Base-by-base conservation (phyloP, 2,113 vertebrate species). In the Reinhardtius hippoglossoides region DNA sequence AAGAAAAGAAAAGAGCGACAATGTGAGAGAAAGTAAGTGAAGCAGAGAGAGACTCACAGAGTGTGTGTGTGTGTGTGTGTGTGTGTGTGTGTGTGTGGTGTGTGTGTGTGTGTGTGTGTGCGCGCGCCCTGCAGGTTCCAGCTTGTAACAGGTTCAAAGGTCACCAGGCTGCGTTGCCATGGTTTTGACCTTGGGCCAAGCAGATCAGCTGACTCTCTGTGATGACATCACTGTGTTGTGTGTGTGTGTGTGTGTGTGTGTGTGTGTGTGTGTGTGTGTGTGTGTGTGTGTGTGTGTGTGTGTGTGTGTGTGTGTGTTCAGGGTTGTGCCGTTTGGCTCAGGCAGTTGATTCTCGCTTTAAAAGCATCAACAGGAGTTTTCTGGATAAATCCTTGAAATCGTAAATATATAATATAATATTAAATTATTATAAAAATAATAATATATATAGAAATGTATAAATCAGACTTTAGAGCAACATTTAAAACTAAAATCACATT, bases 131-230 rank as follows among this genome's bases (percentile, higher is more conserved):
- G 44, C 58, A 27, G 40, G 23, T 40, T 74, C 12, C 55, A 61
- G 42, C 26, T 27, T 71, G 63, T 2, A 26, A 21, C 1, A 9
- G 24, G 87, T 63, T 86, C 74, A 24, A 81, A 76, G 74, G 74
- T 83, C 83, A 55, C 23, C 65, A 0, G 0, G 60, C 61, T 12
- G 13, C 9, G 67, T 76, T 72, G 58, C 74, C 74, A 4, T 78
- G 59, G 87, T 35, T 54, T 44, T 16, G 0, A 78, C 81, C 56
- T 77, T 63, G 50, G 20, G 26, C 73, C 23, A 15, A 46, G 54
- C 46, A 3, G 48, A 73, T 78, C 73, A 80, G 82, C 72, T 76
- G 81, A 76, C 54, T 0, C 16, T 46, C 40, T 59, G n/a, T 57
- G 35, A 56, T 71, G 76, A 74, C 20, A 52, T 80, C 55, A 62